Evolutionary conservation across 2,113 vertebrate species (phyloP), one percentile per base, ranked within the genome.

Genomic region (Stegostoma tigrinum): DNA sequence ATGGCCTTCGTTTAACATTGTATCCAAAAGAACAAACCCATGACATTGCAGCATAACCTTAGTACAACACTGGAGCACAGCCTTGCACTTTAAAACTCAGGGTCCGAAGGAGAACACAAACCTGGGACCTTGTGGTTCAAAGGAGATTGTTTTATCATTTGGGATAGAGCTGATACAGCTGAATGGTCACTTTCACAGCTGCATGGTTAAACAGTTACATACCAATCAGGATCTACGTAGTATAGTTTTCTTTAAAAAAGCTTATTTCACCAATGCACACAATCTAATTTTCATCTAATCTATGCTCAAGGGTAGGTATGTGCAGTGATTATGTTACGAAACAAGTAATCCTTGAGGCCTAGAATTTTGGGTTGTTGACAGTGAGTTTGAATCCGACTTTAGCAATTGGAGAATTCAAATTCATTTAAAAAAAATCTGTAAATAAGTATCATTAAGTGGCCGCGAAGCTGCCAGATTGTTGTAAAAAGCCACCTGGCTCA

Each of bases 361-460:
- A 55, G 55, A 91, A 30, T 17, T 64, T 91, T 64, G 34, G 48
- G 61, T 21, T n/a, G n/a, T 21, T n/a, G 21, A 52, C 52, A 38
- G 61, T 66, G 17, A 66, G 34, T 67, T 23, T 61, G 66, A 93
- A 64, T 66, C 61, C 61, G 5, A n/a, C 55, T 19, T 34, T 17
- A 55, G 34, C 2, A 34, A 5, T 91, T 91, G 61, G 52, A 90
- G 55, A 90, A 90, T 90, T 90, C n/a, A 17, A 66, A 91, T 67
- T 38, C n/a, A 38, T n/a, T 66, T 93, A 3, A 38, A 66, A 93
- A 61, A 93, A 38, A 66, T 66, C 61, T 93, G 61, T 93, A 93
- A 66, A 67, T 93, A 64, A 66, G n/a, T 93, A 38, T 67, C 89
- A 93, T 93, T 93, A 93, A 93, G 30, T 93, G 61, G 19, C 19